Conservation (phyloP, 2,797 vertebrate species). For the Lacerta viridis region DNA sequence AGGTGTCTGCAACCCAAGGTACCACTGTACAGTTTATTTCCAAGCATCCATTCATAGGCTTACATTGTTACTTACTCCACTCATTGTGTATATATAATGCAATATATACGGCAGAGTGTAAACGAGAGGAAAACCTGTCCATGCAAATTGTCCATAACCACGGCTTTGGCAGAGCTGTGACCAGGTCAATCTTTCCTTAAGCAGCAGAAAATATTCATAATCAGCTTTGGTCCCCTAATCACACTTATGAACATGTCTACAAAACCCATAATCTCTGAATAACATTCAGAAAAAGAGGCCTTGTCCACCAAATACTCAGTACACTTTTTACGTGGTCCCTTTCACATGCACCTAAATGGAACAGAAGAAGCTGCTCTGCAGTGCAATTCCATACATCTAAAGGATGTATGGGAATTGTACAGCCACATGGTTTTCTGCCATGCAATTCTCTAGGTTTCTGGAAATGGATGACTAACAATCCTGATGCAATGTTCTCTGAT, state of each 20-base stretch:
- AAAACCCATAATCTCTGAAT: background rate
- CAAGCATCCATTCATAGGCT: background rate
- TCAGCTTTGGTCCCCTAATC: slow-evolving; percentile 25
- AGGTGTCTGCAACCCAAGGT: no score
- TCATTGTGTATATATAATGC: background rate
- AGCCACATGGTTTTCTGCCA: background rate
- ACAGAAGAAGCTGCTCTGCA: background rate
- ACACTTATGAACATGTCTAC: background rate
- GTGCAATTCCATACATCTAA: background rate
- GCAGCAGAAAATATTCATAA: slow-evolving; percentile 14
- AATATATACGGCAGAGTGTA: background rate
- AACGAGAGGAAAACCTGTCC: background rate
- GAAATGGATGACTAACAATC: slow-evolving; percentile 8
- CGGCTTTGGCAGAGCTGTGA: background rate
- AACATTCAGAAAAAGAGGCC: background rate
- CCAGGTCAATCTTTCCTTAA: slow-evolving; percentile 28
- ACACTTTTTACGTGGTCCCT: background rate
- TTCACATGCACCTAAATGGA: background rate
- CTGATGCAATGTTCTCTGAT: background rate
- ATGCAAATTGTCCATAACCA: background rate
- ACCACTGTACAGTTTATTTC: background rate
- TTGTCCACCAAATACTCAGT: background rate
- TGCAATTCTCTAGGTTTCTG: slow-evolving; percentile 5
- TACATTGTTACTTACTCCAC: background rate
- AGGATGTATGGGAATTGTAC: no score